Base-by-base conservation (phyloP, 2,888 invertebrate species). In the Sycophila texana region DNA sequence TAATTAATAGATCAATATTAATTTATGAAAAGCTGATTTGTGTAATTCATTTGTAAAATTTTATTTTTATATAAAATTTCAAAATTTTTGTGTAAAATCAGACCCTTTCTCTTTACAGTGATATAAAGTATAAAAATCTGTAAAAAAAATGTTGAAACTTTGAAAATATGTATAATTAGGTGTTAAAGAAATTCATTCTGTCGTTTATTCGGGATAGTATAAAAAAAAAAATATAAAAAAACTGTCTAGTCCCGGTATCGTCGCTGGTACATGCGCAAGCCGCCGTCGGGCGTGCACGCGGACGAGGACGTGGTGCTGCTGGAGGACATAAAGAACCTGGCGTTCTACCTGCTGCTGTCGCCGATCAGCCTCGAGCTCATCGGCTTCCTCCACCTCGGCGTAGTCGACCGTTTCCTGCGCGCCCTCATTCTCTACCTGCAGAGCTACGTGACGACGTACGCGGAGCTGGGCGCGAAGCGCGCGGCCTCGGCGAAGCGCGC, bases 401-500 rank as follows among this genome's bases (percentile, higher is more conserved):
- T 92, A 39, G 92, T 93, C 61, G 94, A 94, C 87, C 91, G 92
- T 85, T 94, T 94, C 87, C 89, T 94, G 77, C 91, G 94, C 82
- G 92, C 93, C n/a, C 89, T 94, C 74, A 92, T 94, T 75, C 87
- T 94, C 70, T 94, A 93, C 86, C 92, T 93, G 84, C 93, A 93
- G 86, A 93, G 92, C 87, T 94, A 93, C 87, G 90, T 93, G 83
- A 93, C 93, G 91, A 94, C 93, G 82, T 92, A 93, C 90, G 92
- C 93, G 63, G 91, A 92, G 87, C 91, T 94, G 90, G 87, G 92
- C 58, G 82, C 86, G 55, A 92, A 93, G 74, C 91, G 93, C 81
- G 92, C 93, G 83, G 93, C 92, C 81, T 88, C 92, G 20, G 86
- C 85, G 5, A 88, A 83, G 67, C 87, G 87, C 74, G 85, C 86